A percentile compares a stretch with the other conserved stretches of the same genome.
These are phyloP conservation scores for Maniola jurtina DNA, from an alignment of 1,140 invertebrate genomes.

Conservation along the genomic window DNA sequence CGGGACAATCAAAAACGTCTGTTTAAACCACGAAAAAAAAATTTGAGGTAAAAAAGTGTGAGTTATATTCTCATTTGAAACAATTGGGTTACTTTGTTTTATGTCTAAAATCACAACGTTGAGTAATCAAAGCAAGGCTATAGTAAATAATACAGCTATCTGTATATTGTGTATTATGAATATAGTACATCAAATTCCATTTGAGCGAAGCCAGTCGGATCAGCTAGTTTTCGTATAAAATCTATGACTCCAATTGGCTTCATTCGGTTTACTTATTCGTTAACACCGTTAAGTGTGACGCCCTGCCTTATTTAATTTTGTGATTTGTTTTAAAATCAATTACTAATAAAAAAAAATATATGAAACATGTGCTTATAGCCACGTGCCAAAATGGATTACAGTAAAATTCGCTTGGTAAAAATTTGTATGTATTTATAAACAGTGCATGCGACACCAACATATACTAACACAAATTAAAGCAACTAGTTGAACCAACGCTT, in stretches of 20 bases:
- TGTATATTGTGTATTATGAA: not conserved
- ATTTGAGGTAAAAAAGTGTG: too few species aligned
- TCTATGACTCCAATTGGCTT: too few species aligned
- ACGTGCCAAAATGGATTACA: constrained; percentile 12
- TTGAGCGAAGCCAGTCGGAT: too few species aligned
- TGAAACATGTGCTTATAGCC: constrained; percentile 27
- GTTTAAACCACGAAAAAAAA: too few species aligned
- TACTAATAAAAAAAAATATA: not conserved
- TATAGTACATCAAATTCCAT: too few species aligned
- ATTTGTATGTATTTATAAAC: constrained; percentile 11
- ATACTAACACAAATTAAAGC: constrained; percentile 16
- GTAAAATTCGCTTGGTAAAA: constrained; percentile 15
- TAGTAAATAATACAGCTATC: not conserved
- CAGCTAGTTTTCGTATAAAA: too few species aligned
- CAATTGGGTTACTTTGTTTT: not conserved
- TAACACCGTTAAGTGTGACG: not conserved
- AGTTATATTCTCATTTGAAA: not conserved
- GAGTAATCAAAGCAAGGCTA: not conserved
- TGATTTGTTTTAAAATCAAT: constrained; percentile 1
- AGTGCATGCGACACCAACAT: constrained; percentile 20
- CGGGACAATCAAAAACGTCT: too few species aligned
- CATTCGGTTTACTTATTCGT: too few species aligned
- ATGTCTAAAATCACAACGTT: constrained; percentile 4
- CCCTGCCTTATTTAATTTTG: constrained; percentile 11
- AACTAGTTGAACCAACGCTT: constrained; percentile 24